Conservation (phyloP, 2,113 vertebrate genomes). For the Rhabdornis inornatus region DNA sequence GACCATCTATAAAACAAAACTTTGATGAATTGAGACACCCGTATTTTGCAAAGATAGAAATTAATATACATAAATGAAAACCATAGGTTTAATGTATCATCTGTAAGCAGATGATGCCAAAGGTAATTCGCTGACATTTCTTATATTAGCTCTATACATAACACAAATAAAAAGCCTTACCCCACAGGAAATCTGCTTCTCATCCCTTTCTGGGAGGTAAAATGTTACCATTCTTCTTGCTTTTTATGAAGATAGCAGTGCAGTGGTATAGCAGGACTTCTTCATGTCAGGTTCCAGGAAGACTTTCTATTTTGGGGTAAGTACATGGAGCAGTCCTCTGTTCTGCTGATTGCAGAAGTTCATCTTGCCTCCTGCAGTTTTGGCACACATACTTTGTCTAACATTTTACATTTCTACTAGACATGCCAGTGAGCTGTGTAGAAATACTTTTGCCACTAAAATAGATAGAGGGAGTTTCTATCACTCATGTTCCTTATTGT, state of each 20-base stretch:
- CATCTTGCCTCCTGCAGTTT: background rate
- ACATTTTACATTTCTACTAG: background rate
- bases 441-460: background rate
- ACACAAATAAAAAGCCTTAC: background rate
- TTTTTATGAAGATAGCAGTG: background rate
- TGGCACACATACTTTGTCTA: background rate
- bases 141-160: background rate
- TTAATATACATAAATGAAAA: background rate
- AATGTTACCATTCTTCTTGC: background rate
- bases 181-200: background rate
- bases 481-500: fast-evolving
- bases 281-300: background rate
- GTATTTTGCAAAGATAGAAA: background rate
- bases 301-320: background rate
- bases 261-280: background rate
- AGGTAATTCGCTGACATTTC: background rate
- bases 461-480: background rate
- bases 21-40: background rate
- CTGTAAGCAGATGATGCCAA: background rate
- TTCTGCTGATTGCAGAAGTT: background rate
- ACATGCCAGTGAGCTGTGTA: background rate
- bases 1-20: background rate
- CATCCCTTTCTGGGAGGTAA: background rate
- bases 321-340: background rate
- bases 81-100: background rate